Conservation (phyloP, 1,140 invertebrate genomes). For the Solenopsis invicta region DNA sequence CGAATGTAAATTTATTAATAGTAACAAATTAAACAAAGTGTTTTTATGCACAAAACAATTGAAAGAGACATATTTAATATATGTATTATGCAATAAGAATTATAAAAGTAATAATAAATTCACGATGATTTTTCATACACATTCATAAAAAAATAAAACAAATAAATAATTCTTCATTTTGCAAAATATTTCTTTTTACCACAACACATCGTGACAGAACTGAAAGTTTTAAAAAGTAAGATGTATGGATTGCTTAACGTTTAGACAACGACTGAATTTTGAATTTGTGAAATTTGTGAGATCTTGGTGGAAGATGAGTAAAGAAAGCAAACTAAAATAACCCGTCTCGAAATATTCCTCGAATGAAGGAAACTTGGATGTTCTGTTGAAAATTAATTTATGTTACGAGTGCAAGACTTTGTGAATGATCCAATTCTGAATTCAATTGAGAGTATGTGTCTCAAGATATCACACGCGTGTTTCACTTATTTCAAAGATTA, state of each 20-base stretch:
- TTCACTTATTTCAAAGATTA: background rate
- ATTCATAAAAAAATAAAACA: background rate
- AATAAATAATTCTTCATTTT: conserved; percentile 2
- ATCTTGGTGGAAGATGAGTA: conserved; percentile 45
- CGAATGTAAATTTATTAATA: background rate
- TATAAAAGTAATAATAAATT: background rate
- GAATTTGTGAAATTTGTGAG: conserved; percentile 63
- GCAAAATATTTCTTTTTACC: background rate
- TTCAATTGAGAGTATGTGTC: background rate
- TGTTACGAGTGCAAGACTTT: conserved; percentile 28
- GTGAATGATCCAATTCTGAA: background rate
- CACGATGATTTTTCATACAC: background rate
- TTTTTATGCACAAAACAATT: background rate
- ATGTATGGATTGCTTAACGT: conserved; percentile 65
- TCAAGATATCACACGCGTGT: background rate
- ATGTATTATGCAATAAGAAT: conserved; percentile 18
- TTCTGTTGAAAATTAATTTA: conserved; percentile 49
- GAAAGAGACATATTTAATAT: background rate
- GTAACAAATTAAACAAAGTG: background rate
- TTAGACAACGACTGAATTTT: conserved; percentile 74
- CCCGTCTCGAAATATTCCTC: conserved; percentile 61
- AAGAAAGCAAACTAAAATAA: conserved; percentile 78
- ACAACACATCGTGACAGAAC: background rate
- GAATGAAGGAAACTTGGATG: conserved; percentile 61
- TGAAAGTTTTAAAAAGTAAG: conserved; percentile 50